Conservation (phyloP, 2,797 vertebrate genomes). For the Xyrichtys novacula region DNA sequence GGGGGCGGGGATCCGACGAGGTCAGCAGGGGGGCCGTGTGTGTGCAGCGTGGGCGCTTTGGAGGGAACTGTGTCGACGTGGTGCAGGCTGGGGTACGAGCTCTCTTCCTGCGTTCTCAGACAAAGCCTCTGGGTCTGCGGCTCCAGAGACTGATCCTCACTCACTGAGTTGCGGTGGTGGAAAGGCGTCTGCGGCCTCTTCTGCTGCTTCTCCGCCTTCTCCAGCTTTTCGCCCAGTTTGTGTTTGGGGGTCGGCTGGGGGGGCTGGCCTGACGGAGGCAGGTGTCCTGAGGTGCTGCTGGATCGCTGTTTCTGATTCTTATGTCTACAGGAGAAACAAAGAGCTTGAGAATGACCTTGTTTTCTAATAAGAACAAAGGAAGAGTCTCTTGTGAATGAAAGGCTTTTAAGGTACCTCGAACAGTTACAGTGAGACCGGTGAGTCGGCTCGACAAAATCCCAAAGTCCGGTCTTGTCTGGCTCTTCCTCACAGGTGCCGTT, state of each 20-base stretch:
- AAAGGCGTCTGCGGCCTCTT: constrained; percentile 97
- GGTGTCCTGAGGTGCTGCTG: constrained; percentile 92
- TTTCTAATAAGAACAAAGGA: too few relatives aligned
- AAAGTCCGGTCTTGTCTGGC: constrained; percentile 89
- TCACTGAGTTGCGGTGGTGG: constrained; percentile 93
- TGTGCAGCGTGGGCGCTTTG: constrained; percentile 92
- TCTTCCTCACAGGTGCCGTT: constrained; percentile 93
- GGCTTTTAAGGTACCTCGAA: constrained; percentile 85
- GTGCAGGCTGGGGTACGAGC: constrained; percentile 92
- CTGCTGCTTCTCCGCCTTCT: constrained; percentile 98
- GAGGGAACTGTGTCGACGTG: constrained; percentile 86
- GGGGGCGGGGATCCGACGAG: constrained; percentile 93
- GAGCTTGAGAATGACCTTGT: not conserved
- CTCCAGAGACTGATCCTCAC: constrained; percentile 92
- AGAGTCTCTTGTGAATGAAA: not conserved
- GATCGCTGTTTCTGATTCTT: constrained; percentile 94
- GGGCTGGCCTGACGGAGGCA: constrained; percentile 89
- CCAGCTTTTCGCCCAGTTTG: constrained; percentile 96
- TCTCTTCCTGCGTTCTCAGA: constrained; percentile 89
- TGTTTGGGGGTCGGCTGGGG: constrained; percentile 92
- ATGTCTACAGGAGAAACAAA: constrained; percentile 80
- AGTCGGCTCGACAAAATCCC: constrained; percentile 96
- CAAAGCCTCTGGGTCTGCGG: constrained; percentile 92
- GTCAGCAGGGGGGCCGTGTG: constrained; percentile 87
- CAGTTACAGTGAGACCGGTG: constrained; percentile 94